These are phyloP conservation scores for Hemitrygon akajei DNA, from an alignment of 2,797 vertebrate species.

Conservation along the genomic window DNA sequence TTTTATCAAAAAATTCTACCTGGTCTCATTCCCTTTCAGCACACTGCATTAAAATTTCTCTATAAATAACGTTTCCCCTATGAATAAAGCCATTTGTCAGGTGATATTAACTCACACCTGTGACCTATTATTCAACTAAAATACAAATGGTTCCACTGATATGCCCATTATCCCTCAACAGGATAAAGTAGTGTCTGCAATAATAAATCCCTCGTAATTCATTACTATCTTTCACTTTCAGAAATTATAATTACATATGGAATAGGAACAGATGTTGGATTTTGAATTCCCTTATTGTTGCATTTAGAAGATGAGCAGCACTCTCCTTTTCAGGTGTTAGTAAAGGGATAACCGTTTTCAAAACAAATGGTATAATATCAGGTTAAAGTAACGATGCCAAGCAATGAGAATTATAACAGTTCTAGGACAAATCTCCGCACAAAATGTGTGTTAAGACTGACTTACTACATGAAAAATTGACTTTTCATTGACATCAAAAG, in stretches of 20 bases:
- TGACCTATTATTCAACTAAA: background rate
- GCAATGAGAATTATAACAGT: background rate
- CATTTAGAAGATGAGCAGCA: background rate
- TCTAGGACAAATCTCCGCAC: background rate
- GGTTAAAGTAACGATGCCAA: background rate
- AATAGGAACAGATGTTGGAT: background rate
- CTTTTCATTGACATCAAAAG: background rate
- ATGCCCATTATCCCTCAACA: background rate
- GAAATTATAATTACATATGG: background rate
- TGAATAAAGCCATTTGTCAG: background rate
- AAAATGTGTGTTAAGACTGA: background rate
- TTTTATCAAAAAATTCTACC: background rate
- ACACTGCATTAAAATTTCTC: background rate
- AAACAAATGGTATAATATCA: background rate
- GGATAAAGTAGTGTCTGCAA: background rate
- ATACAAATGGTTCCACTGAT: background rate
- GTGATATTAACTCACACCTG: background rate
- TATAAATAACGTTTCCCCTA: background rate
- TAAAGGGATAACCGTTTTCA: background rate
- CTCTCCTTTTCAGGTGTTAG: background rate
- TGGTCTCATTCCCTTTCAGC: background rate
- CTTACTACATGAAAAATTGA: background rate
- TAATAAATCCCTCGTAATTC: background rate
- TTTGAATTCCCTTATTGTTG: background rate
- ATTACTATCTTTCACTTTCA: background rate